Percentiles rank a stretch among this genome's conserved stretches.
These are phyloP conservation scores for Cervus canadensis DNA, from an alignment of 2,113 vertebrate genomes.

Conservation along the genomic window DNA sequence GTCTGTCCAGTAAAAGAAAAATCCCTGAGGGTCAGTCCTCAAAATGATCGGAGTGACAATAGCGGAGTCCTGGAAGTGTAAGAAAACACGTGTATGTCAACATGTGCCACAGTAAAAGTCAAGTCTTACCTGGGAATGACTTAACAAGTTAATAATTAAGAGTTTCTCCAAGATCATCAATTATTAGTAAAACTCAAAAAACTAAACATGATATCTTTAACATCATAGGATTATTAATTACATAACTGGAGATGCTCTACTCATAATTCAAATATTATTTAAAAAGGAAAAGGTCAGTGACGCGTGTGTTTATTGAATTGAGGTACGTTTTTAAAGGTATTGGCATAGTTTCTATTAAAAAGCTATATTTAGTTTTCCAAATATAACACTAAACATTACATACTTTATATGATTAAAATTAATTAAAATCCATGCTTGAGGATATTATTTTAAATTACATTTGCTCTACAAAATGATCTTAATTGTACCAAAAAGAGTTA, in stretches of 20 bases:
- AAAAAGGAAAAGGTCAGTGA: background rate
- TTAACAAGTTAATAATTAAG: conserved; percentile 37
- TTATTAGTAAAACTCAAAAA: conserved; percentile 34
- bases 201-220: background rate
- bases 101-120: background rate
- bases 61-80: conserved; percentile 87
- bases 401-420: background rate
- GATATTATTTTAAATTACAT: conserved; percentile 41
- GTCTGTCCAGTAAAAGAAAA: conserved; percentile 98
- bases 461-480: conserved; percentile 41
- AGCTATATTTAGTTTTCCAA: background rate
- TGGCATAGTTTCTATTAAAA: conserved; percentile 11
- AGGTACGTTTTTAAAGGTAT: background rate
- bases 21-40: conserved; percentile 94
- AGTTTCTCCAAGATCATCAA: conserved; percentile 34
- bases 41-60: conserved; percentile 92
- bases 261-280: background rate
- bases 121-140: background rate
- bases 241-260: background rate
- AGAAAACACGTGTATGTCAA: conserved; percentile 34
- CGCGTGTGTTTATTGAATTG: background rate
- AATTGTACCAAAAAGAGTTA: conserved; percentile 47
- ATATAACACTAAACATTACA: background rate
- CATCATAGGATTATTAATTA: background rate
- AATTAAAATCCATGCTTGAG: conserved; percentile 29